Conservation (phyloP, 2,888 invertebrate genomes). For the Disparrhopalites patrizii region DNA sequence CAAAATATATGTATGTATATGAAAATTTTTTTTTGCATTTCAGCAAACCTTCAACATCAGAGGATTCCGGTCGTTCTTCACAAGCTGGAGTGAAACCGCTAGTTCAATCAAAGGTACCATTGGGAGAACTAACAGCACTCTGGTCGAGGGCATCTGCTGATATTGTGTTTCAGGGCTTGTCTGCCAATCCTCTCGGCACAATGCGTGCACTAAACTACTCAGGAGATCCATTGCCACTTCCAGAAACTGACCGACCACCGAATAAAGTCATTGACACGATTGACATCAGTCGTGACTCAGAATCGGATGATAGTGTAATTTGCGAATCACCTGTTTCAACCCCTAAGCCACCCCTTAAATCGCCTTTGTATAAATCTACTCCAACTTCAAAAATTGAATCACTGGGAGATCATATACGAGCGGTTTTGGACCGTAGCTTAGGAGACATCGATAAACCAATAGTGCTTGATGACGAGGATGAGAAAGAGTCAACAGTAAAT, state of each 20-base stretch:
- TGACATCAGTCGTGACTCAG: background rate
- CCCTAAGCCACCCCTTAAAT: background rate
- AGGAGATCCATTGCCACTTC: background rate
- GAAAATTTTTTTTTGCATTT: no score
- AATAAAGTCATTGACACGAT: background rate
- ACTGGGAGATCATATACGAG: background rate
- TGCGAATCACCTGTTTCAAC: background rate
- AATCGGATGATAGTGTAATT: background rate
- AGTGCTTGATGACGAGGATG: constrained; percentile 7
- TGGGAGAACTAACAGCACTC: background rate
- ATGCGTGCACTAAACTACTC: background rate
- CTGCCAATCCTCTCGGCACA: no score
- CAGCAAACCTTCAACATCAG: background rate
- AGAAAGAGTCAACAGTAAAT: background rate
- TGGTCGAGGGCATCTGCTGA: background rate
- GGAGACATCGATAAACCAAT: constrained; percentile 1
- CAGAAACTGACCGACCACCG: background rate
- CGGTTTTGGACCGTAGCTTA: constrained; percentile 4
- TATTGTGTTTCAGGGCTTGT: no score
- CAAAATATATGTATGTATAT: no score
- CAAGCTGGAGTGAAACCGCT: background rate
- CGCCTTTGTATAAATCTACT: background rate
- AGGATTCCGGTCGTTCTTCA: background rate
- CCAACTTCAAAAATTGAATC: background rate
- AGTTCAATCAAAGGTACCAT: background rate